These are phyloP conservation scores for Loxodonta africana DNA, from an alignment of 2,113 vertebrate genomes.

Conservation along the genomic window DNA sequence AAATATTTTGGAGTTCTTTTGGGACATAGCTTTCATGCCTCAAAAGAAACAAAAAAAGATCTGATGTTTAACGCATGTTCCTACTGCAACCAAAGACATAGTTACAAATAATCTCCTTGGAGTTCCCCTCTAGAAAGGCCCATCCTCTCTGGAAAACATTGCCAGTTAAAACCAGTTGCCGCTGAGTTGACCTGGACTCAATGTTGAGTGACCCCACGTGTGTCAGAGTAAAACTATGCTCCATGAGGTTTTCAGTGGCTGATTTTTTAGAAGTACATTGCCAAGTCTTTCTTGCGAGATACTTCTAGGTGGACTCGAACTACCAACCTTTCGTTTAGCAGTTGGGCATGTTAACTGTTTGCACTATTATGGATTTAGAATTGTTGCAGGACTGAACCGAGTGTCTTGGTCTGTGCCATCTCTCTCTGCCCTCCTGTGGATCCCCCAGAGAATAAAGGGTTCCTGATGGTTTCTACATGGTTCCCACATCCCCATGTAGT, in stretches of 20 bases:
- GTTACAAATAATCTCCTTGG: not conserved
- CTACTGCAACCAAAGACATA: not conserved
- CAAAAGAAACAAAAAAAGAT: not conserved
- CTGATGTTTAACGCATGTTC: not conserved
- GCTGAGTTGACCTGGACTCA: not conserved
- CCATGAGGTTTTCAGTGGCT: not conserved
- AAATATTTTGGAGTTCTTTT: not conserved
- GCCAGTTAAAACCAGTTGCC: not conserved
- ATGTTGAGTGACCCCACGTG: no score
- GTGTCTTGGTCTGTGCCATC: not conserved
- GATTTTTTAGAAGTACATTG: not conserved
- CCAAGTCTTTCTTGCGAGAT: not conserved
- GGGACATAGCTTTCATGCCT: not conserved
- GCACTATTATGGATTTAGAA: not conserved
- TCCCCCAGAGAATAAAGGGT: fast-evolving
- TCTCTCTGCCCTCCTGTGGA: not conserved
- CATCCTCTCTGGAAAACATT: not conserved
- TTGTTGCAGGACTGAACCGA: not conserved
- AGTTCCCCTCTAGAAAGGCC: not conserved
- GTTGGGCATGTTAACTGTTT: not conserved
- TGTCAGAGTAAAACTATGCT: not conserved
- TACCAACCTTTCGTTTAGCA: not conserved
- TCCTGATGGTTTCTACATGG: not conserved
- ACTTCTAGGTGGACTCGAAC: not conserved
- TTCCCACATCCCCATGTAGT: not conserved